Percentiles rank a stretch among this genome's conserved stretches.
These are phyloP conservation scores for Tortrix viridana DNA, from an alignment of 2,888 invertebrate genomes.

Conservation along the genomic window DNA sequence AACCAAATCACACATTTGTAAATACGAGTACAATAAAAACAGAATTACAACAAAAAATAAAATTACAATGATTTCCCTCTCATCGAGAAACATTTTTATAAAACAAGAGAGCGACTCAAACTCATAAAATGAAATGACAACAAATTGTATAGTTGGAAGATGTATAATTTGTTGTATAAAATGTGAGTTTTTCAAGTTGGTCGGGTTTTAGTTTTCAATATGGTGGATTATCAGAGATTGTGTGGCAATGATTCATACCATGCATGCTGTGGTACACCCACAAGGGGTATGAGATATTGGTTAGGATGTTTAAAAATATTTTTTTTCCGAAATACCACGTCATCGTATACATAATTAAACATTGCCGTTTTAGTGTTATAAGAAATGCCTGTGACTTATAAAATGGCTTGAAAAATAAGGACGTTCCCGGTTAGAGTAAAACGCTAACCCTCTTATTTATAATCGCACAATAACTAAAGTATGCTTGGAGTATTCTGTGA, in stretches of 20 bases:
- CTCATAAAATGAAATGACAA: not conserved
- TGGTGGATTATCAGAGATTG: slow-evolving; percentile 26
- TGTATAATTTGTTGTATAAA: not conserved
- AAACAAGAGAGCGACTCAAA: slow-evolving; percentile 30
- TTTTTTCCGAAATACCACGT: no score
- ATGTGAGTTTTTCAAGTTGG: not conserved
- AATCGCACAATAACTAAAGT: no score
- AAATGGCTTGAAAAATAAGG: no score
- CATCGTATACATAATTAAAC: no score
- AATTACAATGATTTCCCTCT: slow-evolving; percentile 62
- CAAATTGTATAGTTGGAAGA: slow-evolving; percentile 1
- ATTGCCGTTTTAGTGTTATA: no score
- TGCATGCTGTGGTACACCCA: slow-evolving; percentile 14
- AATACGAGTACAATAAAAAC: slow-evolving; percentile 60
- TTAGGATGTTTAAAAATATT: no score
- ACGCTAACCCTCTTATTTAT: no score
- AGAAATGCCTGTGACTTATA: no score
- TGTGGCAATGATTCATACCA: slow-evolving; percentile 4
- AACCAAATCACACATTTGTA: slow-evolving; percentile 68
- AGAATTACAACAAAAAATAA: slow-evolving; percentile 56
- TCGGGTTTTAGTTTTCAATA: slow-evolving; percentile 30
- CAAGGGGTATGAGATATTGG: not conserved
- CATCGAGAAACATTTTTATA: slow-evolving; percentile 59
- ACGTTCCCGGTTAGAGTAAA: no score
- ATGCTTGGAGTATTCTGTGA: no score